Conservation (phyloP, 2,888 invertebrate species). For the Plagodis dolabraria region DNA sequence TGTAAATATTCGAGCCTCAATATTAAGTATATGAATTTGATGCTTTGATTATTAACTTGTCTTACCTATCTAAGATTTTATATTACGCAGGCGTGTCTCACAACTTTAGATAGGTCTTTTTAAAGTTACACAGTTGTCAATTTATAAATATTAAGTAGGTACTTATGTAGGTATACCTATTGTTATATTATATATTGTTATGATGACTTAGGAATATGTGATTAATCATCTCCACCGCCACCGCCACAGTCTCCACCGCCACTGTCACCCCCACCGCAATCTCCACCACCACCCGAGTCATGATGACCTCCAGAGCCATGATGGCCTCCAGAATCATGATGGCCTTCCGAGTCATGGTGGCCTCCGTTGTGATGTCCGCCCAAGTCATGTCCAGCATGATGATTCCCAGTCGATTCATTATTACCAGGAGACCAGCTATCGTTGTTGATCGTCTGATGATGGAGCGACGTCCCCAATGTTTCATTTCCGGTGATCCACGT, state of each 20-base stretch:
- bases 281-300: conserved; percentile 14
- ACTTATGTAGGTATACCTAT: no score
- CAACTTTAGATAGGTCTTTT: no score
- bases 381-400: neutral
- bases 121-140: no score
- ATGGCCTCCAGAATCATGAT: conserved; percentile 10
- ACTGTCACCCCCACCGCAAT: conserved; percentile 7
- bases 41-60: no score
- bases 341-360: conserved; percentile 7
- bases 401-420: neutral
- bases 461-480: neutral
- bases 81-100: no score
- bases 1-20: no score
- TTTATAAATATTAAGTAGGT: no score
- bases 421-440: neutral
- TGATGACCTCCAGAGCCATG: conserved; percentile 9
- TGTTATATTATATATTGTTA: no score
- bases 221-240: conserved; percentile 8
- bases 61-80: no score
- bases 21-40: no score
- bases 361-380: neutral
- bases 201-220: no score
- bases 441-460: neutral
- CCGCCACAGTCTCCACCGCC: conserved; percentile 12
- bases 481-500: conserved; percentile 2